Evolutionary conservation across 2,888 invertebrate genomes (phyloP).

Genomic region (Dasypolia templi): DNA sequence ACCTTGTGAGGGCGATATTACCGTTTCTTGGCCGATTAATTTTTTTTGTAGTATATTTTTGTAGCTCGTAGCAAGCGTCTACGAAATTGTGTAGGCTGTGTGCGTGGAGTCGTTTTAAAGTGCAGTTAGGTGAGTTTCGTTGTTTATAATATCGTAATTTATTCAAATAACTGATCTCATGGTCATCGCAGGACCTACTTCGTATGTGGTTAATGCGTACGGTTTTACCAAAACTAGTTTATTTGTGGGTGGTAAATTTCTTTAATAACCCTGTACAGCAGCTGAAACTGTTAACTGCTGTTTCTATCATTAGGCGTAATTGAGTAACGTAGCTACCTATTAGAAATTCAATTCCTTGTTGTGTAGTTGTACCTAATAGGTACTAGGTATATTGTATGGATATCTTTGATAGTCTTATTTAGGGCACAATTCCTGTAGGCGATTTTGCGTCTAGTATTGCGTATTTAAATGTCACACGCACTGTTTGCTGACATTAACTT

Average conservation of each 20-base stretch:
- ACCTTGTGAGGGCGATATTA: conserved; percentile 81
- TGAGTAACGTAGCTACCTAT: not conserved
- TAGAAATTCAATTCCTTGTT: not conserved
- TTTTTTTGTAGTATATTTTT: conserved; percentile 39
- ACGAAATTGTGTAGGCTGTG: conserved; percentile 47
- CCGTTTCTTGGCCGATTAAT: conserved; percentile 57
- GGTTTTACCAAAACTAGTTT: not conserved
- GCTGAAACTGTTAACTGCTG: not conserved
- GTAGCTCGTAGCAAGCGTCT: conserved; percentile 43
- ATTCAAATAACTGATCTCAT: conserved; percentile 1
- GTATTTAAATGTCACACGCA: not conserved
- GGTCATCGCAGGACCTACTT: not conserved
- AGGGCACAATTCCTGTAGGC: not conserved
- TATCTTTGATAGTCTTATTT: not conserved
- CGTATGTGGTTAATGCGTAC: conserved; percentile 11
- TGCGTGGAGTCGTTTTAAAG: conserved; percentile 21
- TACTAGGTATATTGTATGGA: not conserved
- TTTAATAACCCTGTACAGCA: not conserved
- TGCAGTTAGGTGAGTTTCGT: conserved; percentile 42
- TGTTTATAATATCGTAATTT: conserved; percentile 20
- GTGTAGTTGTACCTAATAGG: too few relatives aligned
- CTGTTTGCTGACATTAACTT: not conserved
- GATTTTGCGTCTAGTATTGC: not conserved
- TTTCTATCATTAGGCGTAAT: not conserved
- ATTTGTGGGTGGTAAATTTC: not conserved